Evolutionary conservation across 1,140 invertebrate genomes (phyloP).

Genomic region (Apis mellifera): Amel_HAv3.1 CM009943.2:4589501-4590000

Average conservation of each 20-base stretch:
- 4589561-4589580: not conserved
- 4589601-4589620: not conserved
- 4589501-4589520: conserved; percentile 29
- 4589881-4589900: conserved; percentile 64
- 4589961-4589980: conserved; percentile 38
- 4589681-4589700: not conserved
- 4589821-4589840: conserved; percentile 48
- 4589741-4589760: conserved; percentile 18
- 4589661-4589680: conserved; percentile 6
- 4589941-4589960: conserved; percentile 37
- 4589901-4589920: conserved; percentile 51
- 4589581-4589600: not conserved
- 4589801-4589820: conserved; percentile 66
- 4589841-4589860: conserved; percentile 49
- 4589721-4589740: conserved; percentile 52
- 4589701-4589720: conserved; percentile 30
- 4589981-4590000: conserved; percentile 29
- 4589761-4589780: conserved; percentile 58
- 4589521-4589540: conserved; percentile 26
- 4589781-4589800: conserved; percentile 59
- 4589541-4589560: not conserved
- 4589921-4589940: conserved; percentile 41
- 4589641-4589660: not conserved
- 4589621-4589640: too few relatives aligned
- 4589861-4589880: conserved; percentile 46